Evolutionary conservation across 2,888 invertebrate genomes (phyloP).

Genomic region (Electrophaes corylata): DNA sequence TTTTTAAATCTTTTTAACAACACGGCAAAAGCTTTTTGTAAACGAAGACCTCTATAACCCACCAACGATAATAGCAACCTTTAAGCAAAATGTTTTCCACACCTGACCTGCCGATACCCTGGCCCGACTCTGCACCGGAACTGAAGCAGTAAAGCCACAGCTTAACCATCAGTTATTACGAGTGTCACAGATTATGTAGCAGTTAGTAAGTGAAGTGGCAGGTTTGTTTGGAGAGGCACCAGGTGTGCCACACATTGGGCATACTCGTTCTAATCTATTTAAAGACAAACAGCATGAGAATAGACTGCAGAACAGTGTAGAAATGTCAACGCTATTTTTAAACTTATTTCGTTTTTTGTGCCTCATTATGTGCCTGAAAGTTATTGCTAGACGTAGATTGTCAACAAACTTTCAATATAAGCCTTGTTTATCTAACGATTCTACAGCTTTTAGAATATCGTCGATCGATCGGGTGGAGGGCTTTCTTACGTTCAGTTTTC

Average conservation of each 20-base stretch:
- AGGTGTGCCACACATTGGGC: conserved; percentile 59
- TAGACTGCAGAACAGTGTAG: conserved; percentile 3
- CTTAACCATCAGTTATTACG: conserved; percentile 2
- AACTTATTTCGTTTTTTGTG: no score
- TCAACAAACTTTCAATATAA: no score
- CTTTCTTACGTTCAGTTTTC: no score
- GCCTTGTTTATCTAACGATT: no score
- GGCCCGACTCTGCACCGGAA: conserved; percentile 23
- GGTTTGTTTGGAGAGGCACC: conserved; percentile 44
- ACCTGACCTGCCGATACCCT: conserved; percentile 31
- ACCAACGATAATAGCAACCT: conserved; percentile 8
- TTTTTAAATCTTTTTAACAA: neutral
- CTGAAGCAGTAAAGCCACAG: conserved; percentile 20
- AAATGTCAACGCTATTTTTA: neutral
- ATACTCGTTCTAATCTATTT: conserved; percentile 73
- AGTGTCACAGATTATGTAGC: neutral
- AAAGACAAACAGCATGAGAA: conserved; percentile 62
- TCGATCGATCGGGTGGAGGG: no score
- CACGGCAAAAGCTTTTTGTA: neutral
- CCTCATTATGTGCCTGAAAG: no score
- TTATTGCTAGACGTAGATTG: no score
- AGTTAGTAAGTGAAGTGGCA: conserved; percentile 29
- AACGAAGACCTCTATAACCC: conserved; percentile 3
- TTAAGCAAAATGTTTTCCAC: conserved; percentile 16
- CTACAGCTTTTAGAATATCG: no score